phyloP scores from a whole-genome alignment of 2,113 vertebrate species.

The Cheirogaleus medius region DNA sequence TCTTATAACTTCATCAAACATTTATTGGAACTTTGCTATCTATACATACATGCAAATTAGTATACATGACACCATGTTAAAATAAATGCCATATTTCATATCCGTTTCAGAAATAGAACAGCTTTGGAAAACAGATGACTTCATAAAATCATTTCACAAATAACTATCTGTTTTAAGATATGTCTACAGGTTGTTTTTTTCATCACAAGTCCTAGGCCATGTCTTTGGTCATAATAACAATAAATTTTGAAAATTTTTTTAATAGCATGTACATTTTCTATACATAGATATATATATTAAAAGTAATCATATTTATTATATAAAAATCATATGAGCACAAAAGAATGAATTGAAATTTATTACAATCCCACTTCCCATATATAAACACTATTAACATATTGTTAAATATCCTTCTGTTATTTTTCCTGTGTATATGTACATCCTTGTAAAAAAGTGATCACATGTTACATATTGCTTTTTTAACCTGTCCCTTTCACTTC shows the following conservation, averaged over 20 bases:
- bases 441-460: not conserved
- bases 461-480: not conserved
- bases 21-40: not conserved
- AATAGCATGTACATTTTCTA: not conserved
- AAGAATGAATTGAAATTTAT: not conserved
- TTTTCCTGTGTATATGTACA: not conserved
- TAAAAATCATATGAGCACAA: not conserved
- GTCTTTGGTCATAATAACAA: not conserved
- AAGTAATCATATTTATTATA: not conserved
- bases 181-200: not conserved
- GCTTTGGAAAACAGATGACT: slow-evolving; percentile 6
- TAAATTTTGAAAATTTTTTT: not conserved
- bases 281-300: not conserved
- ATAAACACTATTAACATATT: not conserved
- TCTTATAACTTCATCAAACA: slow-evolving; percentile 22
- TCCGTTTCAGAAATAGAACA: not conserved
- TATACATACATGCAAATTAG: not conserved
- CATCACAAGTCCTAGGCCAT: not conserved
- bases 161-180: slow-evolving; percentile 11
- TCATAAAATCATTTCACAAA: slow-evolving; percentile 20
- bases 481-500: slow-evolving; percentile 35
- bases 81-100: slow-evolving; percentile 13
- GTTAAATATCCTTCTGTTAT: not conserved
- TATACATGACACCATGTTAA: not conserved
- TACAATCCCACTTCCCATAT: not conserved